Conservation (phyloP, 2,797 vertebrate species). For the Enteromius mattozi region DNA sequence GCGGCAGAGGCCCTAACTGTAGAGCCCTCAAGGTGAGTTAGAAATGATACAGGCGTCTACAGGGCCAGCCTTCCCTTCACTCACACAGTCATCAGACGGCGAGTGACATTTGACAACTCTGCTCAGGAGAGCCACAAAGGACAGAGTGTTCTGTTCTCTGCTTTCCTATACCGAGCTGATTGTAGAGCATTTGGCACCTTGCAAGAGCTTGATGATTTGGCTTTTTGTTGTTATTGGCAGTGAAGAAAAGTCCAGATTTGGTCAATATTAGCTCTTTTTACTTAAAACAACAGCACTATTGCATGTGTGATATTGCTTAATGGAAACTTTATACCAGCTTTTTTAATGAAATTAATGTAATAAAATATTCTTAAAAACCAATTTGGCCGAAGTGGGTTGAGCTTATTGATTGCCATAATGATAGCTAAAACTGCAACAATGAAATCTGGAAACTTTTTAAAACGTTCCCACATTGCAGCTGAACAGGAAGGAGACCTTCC, state of each 20-base stretch:
- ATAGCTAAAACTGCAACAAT: neutral
- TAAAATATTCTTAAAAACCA: neutral
- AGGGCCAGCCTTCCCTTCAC: slow-evolving; percentile 41
- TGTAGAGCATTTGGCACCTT: neutral
- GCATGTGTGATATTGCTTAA: neutral
- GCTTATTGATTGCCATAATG: neutral
- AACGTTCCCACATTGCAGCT: slow-evolving; percentile 11
- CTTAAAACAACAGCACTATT: neutral
- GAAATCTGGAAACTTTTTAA: slow-evolving; percentile 9
- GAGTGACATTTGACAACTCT: slow-evolving; percentile 52
- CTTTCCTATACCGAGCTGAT: neutral
- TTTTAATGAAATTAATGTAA: neutral
- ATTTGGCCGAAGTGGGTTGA: neutral
- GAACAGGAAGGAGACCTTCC: slow-evolving; percentile 14
- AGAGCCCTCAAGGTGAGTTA: slow-evolving; percentile 53
- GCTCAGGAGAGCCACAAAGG: slow-evolving; percentile 53
- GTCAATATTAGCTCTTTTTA: neutral
- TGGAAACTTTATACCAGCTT: neutral
- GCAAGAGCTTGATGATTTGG: neutral
- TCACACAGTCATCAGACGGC: slow-evolving; percentile 20
- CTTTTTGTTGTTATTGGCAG: neutral
- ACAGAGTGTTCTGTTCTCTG: slow-evolving; percentile 29
- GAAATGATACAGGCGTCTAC: slow-evolving; percentile 29
- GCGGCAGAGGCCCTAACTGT: slow-evolving; percentile 37
- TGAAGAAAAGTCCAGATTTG: neutral